Evolutionary conservation across 2,113 vertebrate species (phyloP).

Genomic region (Rhizomys pruinosus): DNA sequence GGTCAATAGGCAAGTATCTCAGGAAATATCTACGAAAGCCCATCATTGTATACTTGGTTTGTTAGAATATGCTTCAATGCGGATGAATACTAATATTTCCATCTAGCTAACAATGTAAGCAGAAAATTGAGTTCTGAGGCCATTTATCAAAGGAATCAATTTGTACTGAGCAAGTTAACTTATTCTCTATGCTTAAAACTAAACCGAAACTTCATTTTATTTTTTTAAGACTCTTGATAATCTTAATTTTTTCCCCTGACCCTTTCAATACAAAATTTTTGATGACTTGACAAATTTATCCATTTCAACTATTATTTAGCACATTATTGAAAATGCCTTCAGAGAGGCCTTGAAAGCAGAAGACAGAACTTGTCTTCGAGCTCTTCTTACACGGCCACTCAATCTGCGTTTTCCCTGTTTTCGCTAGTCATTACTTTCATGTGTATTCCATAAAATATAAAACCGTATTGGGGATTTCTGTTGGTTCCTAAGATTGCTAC

Average conservation of each 20-base stretch:
- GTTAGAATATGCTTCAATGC: slow-evolving; percentile 15
- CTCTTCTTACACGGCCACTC: neutral
- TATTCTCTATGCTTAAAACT: slow-evolving; percentile 9
- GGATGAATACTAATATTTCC: neutral
- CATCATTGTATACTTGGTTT: slow-evolving; percentile 9
- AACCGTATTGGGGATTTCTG: neutral
- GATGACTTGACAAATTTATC: slow-evolving; percentile 5
- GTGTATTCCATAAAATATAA: slow-evolving; percentile 26
- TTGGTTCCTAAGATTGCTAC: slow-evolving; percentile 25
- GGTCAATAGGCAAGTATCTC: neutral
- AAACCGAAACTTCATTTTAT: neutral
- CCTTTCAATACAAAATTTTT: slow-evolving; percentile 48
- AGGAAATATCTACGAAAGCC: slow-evolving; percentile 19
- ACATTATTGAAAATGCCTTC: slow-evolving; percentile 32
- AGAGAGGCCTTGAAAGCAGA: neutral
- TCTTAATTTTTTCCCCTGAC: neutral
- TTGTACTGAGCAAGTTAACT: neutral
- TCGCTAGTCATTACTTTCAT: neutral
- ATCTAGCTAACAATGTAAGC: neutral
- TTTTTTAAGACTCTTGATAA: slow-evolving; percentile 33
- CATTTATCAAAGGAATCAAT: neutral
- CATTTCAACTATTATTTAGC: neutral
- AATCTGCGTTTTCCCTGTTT: neutral
- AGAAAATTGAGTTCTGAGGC: slow-evolving; percentile 39
- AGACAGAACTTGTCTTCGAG: slow-evolving; percentile 24